Conservation (phyloP, 2,113 vertebrate species). For the Lepus americanus region DNA sequence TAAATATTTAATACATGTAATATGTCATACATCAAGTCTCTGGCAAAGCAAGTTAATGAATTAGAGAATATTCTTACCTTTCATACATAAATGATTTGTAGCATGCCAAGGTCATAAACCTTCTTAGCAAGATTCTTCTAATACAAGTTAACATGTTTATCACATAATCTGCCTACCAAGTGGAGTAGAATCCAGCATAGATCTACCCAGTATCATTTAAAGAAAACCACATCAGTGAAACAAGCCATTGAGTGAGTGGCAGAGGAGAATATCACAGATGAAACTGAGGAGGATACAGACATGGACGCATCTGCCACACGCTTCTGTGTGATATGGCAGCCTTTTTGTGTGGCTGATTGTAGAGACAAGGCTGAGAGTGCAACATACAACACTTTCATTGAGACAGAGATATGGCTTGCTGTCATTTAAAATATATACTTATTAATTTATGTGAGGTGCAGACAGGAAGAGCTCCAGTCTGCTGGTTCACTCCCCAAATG, state of each 20-base stretch:
- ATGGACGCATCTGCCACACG: not conserved
- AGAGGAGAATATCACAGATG: not conserved
- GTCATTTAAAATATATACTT: no score
- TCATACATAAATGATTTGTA: not conserved
- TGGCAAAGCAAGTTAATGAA: constrained; percentile 9
- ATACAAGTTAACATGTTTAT: constrained; percentile 38
- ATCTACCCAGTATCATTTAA: not conserved
- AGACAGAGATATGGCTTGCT: not conserved
- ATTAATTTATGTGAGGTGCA: no score
- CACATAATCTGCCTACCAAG: not conserved
- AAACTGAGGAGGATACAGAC: not conserved
- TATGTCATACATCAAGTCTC: not conserved
- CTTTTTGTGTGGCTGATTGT: not conserved
- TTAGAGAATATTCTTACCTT: constrained; percentile 22
- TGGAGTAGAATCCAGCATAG: not conserved
- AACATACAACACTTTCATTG: not conserved
- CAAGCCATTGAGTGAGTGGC: not conserved
- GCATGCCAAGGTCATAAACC: not conserved
- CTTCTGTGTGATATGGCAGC: not conserved
- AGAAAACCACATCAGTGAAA: not conserved
- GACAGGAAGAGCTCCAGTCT: no score
- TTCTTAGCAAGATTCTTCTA: constrained; percentile 42
- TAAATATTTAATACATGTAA: not conserved
- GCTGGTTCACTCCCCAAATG: no score
- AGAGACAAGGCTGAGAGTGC: not conserved